A percentile compares a stretch with the other conserved stretches of the same genome.
Conservation (phyloP, 2,797 vertebrate species). For the Buceros bicornis region DNA sequence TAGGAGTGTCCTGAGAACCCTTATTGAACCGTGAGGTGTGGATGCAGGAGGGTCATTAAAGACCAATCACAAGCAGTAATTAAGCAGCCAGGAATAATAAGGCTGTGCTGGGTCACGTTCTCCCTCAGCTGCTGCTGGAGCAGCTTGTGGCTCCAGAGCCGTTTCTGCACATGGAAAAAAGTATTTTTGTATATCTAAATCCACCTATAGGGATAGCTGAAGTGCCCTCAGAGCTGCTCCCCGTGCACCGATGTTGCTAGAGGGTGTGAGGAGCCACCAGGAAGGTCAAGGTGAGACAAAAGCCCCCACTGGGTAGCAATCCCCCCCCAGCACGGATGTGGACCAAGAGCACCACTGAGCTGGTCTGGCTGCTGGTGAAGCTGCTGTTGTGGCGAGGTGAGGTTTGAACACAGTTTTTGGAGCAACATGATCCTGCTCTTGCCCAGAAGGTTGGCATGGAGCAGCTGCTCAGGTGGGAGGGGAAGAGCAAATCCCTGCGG, state of each 20-base stretch:
- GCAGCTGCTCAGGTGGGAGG: neutral
- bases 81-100: neutral
- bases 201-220: fast-evolving
- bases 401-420: neutral
- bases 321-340: fast-evolving
- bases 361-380: neutral
- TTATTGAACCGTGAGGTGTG: neutral
- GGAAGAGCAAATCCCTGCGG: neutral
- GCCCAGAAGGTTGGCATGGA: neutral
- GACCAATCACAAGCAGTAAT: neutral
- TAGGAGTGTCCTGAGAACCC: neutral
- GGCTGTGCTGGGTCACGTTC: neutral
- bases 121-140: neutral
- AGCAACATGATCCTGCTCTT: neutral
- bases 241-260: fast-evolving
- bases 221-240: neutral
- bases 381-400: neutral
- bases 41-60: neutral
- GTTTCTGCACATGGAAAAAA: neutral
- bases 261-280: fast-evolving
- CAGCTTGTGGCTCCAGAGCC: neutral
- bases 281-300: neutral
- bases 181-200: fast-evolving
- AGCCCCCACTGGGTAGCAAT: fast-evolving
- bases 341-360: neutral